phyloP scores from a whole-genome alignment of 2,888 invertebrate species.

The Drosophila falleni region DNA sequence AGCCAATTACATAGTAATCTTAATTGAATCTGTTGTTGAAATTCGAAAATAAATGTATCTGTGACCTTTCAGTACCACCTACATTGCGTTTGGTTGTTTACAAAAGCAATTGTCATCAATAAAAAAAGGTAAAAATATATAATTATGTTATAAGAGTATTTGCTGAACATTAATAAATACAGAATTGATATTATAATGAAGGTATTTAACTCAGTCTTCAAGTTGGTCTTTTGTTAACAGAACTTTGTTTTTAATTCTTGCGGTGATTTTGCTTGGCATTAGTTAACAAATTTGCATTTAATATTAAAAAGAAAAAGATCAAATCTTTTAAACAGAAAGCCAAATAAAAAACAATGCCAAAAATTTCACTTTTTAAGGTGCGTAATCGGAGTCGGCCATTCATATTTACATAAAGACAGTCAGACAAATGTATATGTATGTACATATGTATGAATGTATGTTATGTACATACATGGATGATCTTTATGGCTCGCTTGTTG shows the following conservation, averaged over 20 bases:
- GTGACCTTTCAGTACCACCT: too few species aligned
- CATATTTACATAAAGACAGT: constrained; percentile 51
- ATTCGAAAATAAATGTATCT: background rate
- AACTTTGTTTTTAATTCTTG: background rate
- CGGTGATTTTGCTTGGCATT: background rate
- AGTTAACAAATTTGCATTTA: constrained; percentile 16
- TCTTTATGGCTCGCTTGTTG: constrained; percentile 28
- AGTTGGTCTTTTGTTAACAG: too few species aligned
- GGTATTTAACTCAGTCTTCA: too few species aligned
- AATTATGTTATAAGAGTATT: too few species aligned
- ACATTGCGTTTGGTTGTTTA: too few species aligned
- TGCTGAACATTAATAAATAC: too few species aligned
- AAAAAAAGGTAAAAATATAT: too few species aligned
- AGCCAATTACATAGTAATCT: too few species aligned
- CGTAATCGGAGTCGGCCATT: constrained; percentile 69
- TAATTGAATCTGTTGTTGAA: background rate
- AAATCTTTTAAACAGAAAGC: constrained; percentile 51
- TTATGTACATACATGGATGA: constrained; percentile 46
- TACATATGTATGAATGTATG: constrained; percentile 2
- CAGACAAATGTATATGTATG: background rate
- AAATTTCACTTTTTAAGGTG: constrained; percentile 82
- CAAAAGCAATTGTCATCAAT: too few species aligned
- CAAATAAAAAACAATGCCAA: constrained; percentile 60
- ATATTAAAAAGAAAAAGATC: constrained; percentile 22
- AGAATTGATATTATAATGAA: too few species aligned